Evolutionary conservation across 2,113 vertebrate genomes (phyloP).

Genomic region (Gavialis gangeticus): DNA sequence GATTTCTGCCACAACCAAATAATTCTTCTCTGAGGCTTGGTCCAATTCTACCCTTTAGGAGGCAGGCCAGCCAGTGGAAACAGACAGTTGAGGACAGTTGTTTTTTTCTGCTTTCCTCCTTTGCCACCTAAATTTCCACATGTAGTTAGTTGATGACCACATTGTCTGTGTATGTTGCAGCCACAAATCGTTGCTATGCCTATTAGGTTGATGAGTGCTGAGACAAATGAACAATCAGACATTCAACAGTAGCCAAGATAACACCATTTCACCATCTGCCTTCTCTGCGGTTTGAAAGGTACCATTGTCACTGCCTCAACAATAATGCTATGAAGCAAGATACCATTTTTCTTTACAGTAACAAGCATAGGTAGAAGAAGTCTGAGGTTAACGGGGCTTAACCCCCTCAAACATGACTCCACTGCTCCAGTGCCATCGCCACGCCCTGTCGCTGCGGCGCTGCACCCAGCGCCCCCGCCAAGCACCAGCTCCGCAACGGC

Average conservation of each 20-base stretch:
- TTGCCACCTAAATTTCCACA: background rate
- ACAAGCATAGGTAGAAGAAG: background rate
- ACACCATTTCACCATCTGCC: slow-evolving; percentile 3
- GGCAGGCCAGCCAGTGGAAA: background rate
- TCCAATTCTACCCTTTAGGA: background rate
- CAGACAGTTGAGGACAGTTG: background rate
- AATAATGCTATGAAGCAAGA: background rate
- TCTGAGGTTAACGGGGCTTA: background rate
- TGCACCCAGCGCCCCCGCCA: too few species aligned
- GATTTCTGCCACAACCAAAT: background rate
- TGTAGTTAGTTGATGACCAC: background rate
- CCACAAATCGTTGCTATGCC: background rate
- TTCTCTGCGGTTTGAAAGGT: background rate
- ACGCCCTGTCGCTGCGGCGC: too few species aligned
- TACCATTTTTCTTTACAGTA: background rate
- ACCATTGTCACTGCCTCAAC: background rate
- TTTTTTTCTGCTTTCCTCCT: background rate
- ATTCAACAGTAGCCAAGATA: background rate
- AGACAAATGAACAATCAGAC: slow-evolving; percentile 16
- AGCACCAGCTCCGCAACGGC: too few species aligned
- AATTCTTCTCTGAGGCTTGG: background rate
- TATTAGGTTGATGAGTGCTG: background rate
- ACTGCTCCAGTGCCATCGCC: too few species aligned
- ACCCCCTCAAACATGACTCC: too few species aligned
- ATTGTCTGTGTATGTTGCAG: background rate